Percentiles rank a stretch among this genome's conserved stretches.
Evolutionary conservation across 2,888 invertebrate genomes (phyloP).

Genomic region (Limnephilus auricula): DNA sequence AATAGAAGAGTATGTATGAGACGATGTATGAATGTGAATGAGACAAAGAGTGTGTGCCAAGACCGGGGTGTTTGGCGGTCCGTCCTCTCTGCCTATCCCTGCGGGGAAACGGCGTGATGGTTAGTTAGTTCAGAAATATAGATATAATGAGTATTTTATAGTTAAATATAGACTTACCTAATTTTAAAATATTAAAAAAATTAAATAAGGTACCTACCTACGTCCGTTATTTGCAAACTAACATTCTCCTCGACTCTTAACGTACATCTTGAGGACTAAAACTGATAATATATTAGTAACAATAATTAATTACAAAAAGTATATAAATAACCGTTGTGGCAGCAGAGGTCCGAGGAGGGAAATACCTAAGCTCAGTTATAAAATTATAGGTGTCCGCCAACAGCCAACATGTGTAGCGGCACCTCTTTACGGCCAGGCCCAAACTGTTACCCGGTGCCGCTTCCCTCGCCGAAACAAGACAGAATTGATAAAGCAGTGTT

Average conservation of each 20-base stretch:
- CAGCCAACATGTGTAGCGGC: constrained; percentile 65
- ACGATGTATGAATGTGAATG: too few relatives aligned
- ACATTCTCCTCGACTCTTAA: neutral
- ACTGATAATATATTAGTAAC: neutral
- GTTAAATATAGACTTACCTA: too few relatives aligned
- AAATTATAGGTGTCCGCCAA: constrained; percentile 66
- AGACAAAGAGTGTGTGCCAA: too few relatives aligned
- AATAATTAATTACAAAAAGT: neutral
- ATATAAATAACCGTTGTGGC: neutral
- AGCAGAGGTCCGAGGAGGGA: neutral
- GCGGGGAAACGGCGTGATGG: too few relatives aligned
- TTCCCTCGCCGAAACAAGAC: constrained; percentile 51
- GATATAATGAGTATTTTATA: too few relatives aligned
- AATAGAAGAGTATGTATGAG: too few relatives aligned
- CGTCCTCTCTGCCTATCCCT: too few relatives aligned
- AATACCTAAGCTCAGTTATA: constrained; percentile 62
- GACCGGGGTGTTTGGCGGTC: too few relatives aligned
- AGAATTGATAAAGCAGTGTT: constrained; percentile 66
- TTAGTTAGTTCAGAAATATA: too few relatives aligned
- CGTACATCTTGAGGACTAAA: neutral
- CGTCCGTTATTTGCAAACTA: neutral
- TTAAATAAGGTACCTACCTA: too few relatives aligned
- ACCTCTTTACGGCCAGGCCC: constrained; percentile 56
- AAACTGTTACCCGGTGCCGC: neutral
- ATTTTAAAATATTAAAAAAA: too few relatives aligned